Conservation (phyloP, 2,797 vertebrate genomes). For the Danio jaintianensis region DNA sequence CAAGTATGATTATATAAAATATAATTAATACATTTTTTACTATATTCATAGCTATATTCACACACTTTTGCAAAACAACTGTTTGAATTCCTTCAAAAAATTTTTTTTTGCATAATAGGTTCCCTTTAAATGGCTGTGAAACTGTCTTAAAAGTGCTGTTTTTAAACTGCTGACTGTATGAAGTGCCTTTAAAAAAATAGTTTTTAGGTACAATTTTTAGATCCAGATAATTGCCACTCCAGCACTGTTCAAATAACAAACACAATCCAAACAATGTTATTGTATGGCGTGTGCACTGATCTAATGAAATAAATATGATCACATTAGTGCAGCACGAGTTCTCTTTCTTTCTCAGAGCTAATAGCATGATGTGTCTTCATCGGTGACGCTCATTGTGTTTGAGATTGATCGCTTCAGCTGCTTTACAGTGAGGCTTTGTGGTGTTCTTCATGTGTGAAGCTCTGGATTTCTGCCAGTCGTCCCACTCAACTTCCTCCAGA, state of each 20-base stretch:
- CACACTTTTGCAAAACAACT: no score
- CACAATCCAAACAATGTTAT: background rate
- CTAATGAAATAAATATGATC: background rate
- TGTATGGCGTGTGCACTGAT: background rate
- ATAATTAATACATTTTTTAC: no score
- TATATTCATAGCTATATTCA: no score
- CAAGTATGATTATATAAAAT: no score
- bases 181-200: no score
- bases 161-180: no score
- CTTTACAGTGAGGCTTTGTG: constrained; percentile 50
- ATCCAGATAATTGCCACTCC: background rate
- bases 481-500: constrained; percentile 67
- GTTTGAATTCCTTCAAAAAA: no score
- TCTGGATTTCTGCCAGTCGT: constrained; percentile 65
- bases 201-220: no score
- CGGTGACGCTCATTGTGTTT: constrained; percentile 55
- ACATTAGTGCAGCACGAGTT: background rate
- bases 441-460: constrained; percentile 60
- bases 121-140: no score
- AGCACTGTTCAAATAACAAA: background rate
- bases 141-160: no score
- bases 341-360: background rate
- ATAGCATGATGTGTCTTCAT: background rate
- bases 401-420: constrained; percentile 51
- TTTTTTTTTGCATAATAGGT: no score